phyloP scores from a whole-genome alignment of 2,113 vertebrate genomes.

The Myotis davidii region DNA sequence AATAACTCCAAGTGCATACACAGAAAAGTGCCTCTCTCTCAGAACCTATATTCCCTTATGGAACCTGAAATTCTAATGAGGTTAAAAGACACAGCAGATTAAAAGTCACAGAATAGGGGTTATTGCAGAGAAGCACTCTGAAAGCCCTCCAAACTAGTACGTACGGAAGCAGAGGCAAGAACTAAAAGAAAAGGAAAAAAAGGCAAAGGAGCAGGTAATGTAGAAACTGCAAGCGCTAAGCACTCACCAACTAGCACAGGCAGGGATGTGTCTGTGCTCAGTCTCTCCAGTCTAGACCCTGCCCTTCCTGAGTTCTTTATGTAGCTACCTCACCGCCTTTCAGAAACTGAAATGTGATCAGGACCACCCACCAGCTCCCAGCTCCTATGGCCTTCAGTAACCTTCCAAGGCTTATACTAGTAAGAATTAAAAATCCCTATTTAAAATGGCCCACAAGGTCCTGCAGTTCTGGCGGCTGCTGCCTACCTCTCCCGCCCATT shows the following conservation, averaged over 20 bases:
- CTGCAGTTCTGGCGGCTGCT: neutral
- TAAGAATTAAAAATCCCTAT: neutral
- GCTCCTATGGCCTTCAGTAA: neutral
- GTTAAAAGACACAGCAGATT: neutral
- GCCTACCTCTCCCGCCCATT: neutral
- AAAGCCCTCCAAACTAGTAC: neutral
- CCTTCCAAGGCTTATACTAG: neutral
- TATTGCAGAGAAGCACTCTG: neutral
- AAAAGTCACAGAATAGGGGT: neutral
- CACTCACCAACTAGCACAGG: neutral
- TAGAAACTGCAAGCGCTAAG: neutral
- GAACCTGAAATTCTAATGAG: constrained; percentile 41
- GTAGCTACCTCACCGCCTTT: neutral
- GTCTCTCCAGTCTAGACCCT: neutral
- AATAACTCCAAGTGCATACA: neutral
- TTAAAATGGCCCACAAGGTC: neutral
- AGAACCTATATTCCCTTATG: neutral
- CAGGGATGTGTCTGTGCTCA: neutral
- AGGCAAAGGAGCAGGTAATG: neutral
- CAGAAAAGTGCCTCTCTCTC: neutral
- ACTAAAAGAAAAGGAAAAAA: neutral
- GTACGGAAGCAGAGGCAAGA: neutral
- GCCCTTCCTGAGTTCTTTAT: neutral
- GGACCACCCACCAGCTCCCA: neutral
- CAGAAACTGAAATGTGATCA: neutral